Percentiles rank a stretch among this genome's conserved stretches.
These are phyloP conservation scores for Drosophila mulleri DNA, from an alignment of 2,888 invertebrate genomes.

Conservation along the genomic window DNA sequence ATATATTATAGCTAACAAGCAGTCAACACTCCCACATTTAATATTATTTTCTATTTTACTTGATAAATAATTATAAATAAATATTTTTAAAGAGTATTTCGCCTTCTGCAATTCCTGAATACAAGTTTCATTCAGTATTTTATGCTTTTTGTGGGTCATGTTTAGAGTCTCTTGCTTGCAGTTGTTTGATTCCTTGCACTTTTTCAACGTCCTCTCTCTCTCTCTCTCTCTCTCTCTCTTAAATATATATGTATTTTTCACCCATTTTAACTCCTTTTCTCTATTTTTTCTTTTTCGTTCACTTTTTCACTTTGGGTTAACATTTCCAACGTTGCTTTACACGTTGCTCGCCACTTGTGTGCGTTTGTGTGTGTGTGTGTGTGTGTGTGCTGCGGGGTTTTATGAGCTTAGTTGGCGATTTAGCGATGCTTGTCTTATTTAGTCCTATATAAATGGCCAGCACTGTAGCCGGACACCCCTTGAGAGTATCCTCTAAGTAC, in stretches of 20 bases:
- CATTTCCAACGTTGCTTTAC: constrained; percentile 69
- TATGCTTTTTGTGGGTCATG: constrained; percentile 41
- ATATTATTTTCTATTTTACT: too few species aligned
- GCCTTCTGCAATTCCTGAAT: not conserved
- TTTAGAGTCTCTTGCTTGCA: constrained; percentile 57
- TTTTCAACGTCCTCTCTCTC: constrained; percentile 60
- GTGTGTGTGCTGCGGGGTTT: constrained; percentile 43
- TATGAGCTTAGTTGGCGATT: constrained; percentile 80
- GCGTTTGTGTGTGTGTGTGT: constrained; percentile 11
- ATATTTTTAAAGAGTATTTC: not conserved
- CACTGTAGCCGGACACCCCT: constrained; percentile 28
- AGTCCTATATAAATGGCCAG: constrained; percentile 76
- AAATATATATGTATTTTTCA: constrained; percentile 20
- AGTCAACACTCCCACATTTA: too few species aligned
- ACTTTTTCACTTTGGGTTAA: constrained; percentile 55
- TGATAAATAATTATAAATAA: not conserved
- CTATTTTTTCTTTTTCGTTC: constrained; percentile 34
- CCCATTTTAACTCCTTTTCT: constrained; percentile 21
- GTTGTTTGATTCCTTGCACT: constrained; percentile 77
- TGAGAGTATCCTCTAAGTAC: constrained; percentile 18
- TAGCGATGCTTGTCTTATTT: constrained; percentile 80
- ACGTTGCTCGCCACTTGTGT: constrained; percentile 68
- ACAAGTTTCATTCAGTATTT: not conserved
- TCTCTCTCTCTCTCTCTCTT: constrained; percentile 1
- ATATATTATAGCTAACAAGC: too few species aligned